Conservation (phyloP, 2,113 vertebrate species). For the Halcyon senegalensis region DNA sequence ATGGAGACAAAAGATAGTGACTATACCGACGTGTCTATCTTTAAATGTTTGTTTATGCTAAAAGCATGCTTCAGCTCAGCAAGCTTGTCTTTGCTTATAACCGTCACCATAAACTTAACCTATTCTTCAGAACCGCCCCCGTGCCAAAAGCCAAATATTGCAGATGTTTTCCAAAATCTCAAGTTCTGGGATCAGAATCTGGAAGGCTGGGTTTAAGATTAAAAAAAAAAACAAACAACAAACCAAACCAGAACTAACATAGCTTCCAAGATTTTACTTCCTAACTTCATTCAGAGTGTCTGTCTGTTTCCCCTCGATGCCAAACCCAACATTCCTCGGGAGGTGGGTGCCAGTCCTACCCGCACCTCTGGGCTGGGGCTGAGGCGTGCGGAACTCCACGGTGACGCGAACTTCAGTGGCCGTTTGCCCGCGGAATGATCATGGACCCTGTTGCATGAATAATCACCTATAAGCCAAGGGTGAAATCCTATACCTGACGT, state of each 20-base stretch:
- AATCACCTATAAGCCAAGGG: not conserved
- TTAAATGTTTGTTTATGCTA: conserved; percentile 68
- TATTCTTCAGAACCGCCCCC: not conserved
- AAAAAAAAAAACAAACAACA: not conserved
- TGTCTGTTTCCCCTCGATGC: not conserved
- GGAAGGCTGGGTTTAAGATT: not conserved
- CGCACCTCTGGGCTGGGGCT: not conserved
- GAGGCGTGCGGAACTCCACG: accelerated
- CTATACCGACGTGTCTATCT: conserved; percentile 51
- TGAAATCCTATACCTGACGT: not conserved
- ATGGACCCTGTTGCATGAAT: not conserved
- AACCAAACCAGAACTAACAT: not conserved
- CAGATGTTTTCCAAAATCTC: not conserved
- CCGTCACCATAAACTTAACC: not conserved
- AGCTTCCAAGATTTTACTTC: not conserved
- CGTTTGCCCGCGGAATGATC: not conserved
- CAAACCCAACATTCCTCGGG: not conserved
- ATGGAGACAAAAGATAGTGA: conserved; percentile 54
- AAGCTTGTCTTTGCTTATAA: not conserved
- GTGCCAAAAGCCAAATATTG: not conserved
- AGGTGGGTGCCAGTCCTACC: not conserved
- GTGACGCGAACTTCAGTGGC: not conserved
- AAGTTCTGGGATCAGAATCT: not conserved
- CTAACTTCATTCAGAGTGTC: not conserved
- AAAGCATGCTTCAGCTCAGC: conserved; percentile 52